These are phyloP conservation scores for Ceryle rudis DNA, from an alignment of 2,797 vertebrate species.

Conservation along the genomic window DNA sequence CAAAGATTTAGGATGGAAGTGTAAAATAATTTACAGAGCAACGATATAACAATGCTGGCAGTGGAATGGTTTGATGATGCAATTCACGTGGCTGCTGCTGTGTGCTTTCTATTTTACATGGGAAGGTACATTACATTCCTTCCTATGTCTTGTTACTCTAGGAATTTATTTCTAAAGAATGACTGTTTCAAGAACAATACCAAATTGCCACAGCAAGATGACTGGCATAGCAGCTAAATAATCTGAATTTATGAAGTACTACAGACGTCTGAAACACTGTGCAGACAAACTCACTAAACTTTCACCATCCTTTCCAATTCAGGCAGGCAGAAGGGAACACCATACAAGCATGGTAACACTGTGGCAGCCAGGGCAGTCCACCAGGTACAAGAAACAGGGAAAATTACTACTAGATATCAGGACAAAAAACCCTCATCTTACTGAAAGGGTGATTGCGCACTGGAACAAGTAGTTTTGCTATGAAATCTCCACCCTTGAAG, in stretches of 20 bases:
- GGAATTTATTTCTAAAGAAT: background rate
- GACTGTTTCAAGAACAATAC: background rate
- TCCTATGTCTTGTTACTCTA: background rate
- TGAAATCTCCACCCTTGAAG: background rate
- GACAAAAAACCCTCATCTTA: fast-evolving
- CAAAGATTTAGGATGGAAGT: background rate
- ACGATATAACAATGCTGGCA: background rate
- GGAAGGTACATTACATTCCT: background rate
- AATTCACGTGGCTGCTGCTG: background rate
- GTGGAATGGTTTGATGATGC: background rate
- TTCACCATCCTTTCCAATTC: background rate
- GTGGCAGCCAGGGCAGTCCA: background rate
- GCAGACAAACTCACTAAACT: background rate
- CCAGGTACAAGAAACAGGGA: background rate
- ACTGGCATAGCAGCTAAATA: background rate
- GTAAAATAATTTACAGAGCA: background rate
- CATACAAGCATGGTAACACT: fast-evolving
- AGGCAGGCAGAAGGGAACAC: background rate
- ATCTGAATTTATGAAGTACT: background rate
- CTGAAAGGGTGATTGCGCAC: background rate
- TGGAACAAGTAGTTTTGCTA: background rate
- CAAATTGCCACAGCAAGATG: background rate
- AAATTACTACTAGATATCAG: background rate
- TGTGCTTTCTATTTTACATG: background rate
- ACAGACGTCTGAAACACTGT: background rate